phyloP scores from a whole-genome alignment of 2,113 vertebrate species.

The Sphaerodactylus townsendi region DNA sequence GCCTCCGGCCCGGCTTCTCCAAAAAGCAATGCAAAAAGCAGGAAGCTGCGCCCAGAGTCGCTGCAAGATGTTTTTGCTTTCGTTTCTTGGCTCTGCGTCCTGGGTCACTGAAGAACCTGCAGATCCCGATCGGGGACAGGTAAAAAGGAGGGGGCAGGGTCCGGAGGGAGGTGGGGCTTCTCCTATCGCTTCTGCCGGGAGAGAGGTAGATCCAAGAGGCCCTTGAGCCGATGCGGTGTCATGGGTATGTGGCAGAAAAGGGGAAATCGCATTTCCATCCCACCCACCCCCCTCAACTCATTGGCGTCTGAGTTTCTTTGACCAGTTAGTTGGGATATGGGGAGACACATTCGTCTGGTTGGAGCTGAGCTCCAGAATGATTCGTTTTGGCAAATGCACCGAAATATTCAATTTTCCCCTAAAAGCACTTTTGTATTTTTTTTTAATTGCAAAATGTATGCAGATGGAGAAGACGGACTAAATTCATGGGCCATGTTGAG shows the following conservation, averaged over 20 bases:
- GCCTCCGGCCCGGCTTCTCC: neutral
- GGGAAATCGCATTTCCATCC: no score
- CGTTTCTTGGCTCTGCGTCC: neutral
- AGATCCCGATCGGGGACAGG: neutral
- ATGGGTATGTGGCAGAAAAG: neutral
- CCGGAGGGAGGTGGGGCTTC: neutral
- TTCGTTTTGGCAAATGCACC: neutral
- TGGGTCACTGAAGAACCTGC: fast-evolving
- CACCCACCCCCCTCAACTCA: no score
- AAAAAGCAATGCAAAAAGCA: neutral
- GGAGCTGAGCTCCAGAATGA: neutral
- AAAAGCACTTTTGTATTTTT: no score
- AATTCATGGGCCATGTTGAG: no score
- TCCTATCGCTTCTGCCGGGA: neutral
- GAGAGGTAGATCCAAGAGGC: neutral
- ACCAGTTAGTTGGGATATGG: no score
- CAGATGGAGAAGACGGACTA: no score
- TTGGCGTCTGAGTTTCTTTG: neutral
- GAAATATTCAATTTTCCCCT: no score
- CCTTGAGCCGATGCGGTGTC: neutral
- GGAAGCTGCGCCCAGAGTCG: neutral
- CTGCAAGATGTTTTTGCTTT: neutral
- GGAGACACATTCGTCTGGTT: no score
- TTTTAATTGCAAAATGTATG: no score
- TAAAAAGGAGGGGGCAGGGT: neutral